Percentiles rank a stretch among this genome's conserved stretches.
These are phyloP conservation scores for Thamnophis elegans DNA, from an alignment of 2,797 vertebrate species.

Conservation along the genomic window DNA sequence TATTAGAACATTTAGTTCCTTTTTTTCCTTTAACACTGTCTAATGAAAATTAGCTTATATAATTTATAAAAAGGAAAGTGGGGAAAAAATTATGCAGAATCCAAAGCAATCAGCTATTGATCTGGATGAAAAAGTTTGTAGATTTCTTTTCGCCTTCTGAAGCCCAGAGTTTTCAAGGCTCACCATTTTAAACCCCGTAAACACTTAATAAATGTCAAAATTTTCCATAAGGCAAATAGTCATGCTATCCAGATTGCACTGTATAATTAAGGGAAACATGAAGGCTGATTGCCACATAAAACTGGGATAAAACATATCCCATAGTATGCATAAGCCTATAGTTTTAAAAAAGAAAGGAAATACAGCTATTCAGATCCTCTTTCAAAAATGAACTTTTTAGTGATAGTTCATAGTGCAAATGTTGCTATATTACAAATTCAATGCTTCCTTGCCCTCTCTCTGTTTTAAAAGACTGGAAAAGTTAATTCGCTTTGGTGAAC, in stretches of 20 bases:
- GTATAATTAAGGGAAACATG: neutral
- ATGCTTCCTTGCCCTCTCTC: neutral
- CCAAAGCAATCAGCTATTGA: neutral
- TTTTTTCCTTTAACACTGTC: neutral
- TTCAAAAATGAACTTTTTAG: neutral
- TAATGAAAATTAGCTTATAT: slow-evolving; percentile 19
- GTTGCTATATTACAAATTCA: neutral
- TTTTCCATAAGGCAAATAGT: neutral
- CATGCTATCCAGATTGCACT: neutral
- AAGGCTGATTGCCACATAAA: neutral
- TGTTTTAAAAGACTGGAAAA: neutral
- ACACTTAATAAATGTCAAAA: neutral
- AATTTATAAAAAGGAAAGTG: neutral
- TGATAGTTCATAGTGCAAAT: neutral
- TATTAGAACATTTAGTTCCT: neutral
- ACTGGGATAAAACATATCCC: neutral
- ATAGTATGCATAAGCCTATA: neutral
- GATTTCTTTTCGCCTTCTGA: slow-evolving; percentile 8
- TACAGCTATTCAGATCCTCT: neutral
- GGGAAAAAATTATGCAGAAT: slow-evolving; percentile 12
- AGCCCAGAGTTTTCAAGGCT: neutral
- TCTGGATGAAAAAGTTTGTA: neutral
- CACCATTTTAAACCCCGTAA: neutral
- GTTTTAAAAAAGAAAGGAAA: neutral
- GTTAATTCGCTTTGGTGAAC: neutral